Evolutionary conservation across 2,797 vertebrate genomes (phyloP).

Genomic region (Clarias laeviceps): DNA sequence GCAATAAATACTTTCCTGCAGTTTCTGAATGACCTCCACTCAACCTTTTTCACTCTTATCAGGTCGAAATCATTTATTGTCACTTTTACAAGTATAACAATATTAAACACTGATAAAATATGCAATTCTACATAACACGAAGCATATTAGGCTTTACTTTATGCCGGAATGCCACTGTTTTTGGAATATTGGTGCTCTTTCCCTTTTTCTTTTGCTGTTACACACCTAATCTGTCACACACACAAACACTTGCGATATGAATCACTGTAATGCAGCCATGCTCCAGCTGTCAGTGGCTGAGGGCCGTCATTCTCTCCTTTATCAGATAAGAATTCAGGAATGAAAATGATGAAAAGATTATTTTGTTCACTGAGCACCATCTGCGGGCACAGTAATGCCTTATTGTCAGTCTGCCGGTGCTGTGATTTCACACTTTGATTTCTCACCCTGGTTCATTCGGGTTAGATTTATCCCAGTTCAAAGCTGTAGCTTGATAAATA

Average conservation of each 20-base stretch:
- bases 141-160: not conserved
- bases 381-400: constrained; percentile 2
- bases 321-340: constrained; percentile 44
- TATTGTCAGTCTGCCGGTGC: not conserved
- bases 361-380: constrained; percentile 28
- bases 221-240: constrained; percentile 12
- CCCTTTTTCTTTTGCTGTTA: not conserved
- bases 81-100: not conserved
- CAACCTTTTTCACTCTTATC: not conserved
- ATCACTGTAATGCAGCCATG: constrained; percentile 32
- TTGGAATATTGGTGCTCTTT: not conserved
- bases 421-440: not conserved
- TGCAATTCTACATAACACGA: not conserved
- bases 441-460: not conserved
- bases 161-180: not conserved
- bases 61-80: not conserved
- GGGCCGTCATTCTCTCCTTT: not conserved
- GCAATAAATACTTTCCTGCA: not conserved
- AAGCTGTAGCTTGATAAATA: not conserved
- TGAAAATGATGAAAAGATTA: constrained; percentile 29
- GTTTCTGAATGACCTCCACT: constrained; percentile 11
- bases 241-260: constrained; percentile 18
- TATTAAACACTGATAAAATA: not conserved
- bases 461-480: constrained; percentile 1
- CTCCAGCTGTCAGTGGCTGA: constrained; percentile 26